These are phyloP conservation scores for Falco concolor DNA, from an alignment of 2,797 vertebrate genomes.

Conservation along the genomic window DNA sequence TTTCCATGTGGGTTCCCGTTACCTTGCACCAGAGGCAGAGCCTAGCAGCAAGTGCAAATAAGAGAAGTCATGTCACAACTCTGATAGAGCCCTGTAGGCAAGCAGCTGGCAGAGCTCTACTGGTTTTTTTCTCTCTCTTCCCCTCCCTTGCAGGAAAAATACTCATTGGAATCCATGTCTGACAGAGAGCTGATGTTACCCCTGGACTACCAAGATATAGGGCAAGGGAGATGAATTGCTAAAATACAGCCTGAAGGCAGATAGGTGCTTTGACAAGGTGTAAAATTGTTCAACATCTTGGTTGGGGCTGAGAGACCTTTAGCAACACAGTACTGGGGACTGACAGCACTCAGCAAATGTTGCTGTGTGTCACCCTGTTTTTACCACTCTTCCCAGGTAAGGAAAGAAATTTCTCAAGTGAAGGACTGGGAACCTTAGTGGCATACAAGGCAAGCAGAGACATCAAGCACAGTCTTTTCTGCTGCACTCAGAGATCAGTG, in stretches of 20 bases:
- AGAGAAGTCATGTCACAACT: not conserved
- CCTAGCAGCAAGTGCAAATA: rapidly evolving
- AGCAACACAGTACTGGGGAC: not conserved
- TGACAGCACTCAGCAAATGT: not conserved
- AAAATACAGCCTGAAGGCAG: not conserved
- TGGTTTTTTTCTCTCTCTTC: not conserved
- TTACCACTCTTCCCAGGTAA: not conserved
- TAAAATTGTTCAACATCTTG: not conserved
- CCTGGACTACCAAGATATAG: not conserved
- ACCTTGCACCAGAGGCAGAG: not conserved
- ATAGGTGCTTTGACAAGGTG: not conserved
- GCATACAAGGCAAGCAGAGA: not conserved
- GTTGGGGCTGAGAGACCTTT: not conserved
- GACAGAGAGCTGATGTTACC: not conserved
- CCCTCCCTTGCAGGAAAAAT: not conserved
- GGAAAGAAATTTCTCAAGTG: not conserved
- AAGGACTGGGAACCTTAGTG: not conserved
- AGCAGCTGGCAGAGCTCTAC: not conserved
- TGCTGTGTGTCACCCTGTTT: not conserved
- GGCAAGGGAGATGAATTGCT: not conserved
- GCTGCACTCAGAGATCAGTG: not conserved
- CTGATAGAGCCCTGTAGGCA: not conserved
- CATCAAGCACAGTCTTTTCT: not conserved
- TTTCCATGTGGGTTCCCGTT: rapidly evolving
- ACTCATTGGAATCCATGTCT: not conserved